These are phyloP conservation scores for Drosophila quadrilineata DNA, from an alignment of 1,140 invertebrate species.

Conservation along the genomic window DNA sequence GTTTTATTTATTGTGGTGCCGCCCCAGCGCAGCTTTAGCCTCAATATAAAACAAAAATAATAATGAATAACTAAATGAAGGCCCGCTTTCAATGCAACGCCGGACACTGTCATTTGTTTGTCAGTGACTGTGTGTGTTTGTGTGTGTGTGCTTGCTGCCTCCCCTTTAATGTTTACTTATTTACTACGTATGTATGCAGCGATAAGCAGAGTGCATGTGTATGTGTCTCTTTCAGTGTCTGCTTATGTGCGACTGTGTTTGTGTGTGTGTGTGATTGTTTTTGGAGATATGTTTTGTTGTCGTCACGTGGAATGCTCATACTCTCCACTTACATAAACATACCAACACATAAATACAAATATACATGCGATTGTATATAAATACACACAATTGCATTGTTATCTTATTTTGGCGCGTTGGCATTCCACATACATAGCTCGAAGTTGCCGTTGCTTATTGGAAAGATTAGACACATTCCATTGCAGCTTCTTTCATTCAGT, in stretches of 20 bases:
- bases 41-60: constrained; percentile 10
- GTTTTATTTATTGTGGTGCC: constrained; percentile 33
- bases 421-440: constrained; percentile 1
- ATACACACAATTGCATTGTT: neutral
- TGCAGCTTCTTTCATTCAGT: constrained; percentile 6
- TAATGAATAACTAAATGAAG: neutral
- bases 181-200: neutral
- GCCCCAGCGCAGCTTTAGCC: constrained; percentile 30
- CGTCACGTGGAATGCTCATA: constrained; percentile 55
- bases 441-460: neutral
- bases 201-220: constrained; percentile 41
- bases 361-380: neutral
- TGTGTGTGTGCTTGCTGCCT: too few species aligned
- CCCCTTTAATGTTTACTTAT: constrained; percentile 32
- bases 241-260: neutral
- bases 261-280: constrained; percentile 14
- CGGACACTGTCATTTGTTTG: constrained; percentile 30
- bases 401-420: constrained; percentile 35
- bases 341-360: neutral
- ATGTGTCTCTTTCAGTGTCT: too few species aligned
- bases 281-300: constrained; percentile 51
- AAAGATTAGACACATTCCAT: constrained; percentile 4
- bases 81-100: constrained; percentile 16
- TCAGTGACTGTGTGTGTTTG: too few species aligned
- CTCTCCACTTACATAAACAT: constrained; percentile 6